Percentiles rank a stretch among this genome's conserved stretches.
These are phyloP conservation scores for Sthenelais limicola DNA, from an alignment of 2,888 invertebrate genomes.

Conservation along the genomic window DNA sequence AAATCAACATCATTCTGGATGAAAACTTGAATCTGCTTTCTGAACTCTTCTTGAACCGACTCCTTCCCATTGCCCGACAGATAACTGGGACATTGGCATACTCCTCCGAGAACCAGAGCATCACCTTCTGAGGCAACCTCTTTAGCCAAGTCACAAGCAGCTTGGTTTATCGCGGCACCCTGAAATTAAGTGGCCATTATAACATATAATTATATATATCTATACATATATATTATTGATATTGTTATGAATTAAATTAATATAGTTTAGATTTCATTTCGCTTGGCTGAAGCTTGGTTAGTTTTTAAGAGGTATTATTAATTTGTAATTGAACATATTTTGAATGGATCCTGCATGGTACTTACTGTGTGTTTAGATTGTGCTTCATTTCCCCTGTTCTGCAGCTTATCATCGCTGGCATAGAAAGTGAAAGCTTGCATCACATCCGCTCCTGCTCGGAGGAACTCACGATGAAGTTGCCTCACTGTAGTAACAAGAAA, in stretches of 20 bases:
- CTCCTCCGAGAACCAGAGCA: constrained; percentile 68
- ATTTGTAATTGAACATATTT: not conserved
- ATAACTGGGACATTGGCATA: constrained; percentile 70
- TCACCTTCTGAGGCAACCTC: constrained; percentile 70
- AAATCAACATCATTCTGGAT: constrained; percentile 69
- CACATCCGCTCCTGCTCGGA: constrained; percentile 71
- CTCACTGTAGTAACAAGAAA: constrained; percentile 56
- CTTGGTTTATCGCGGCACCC: constrained; percentile 68
- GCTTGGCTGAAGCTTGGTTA: not conserved
- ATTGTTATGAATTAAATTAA: not conserved
- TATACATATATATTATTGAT: too few species aligned
- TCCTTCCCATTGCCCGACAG: constrained; percentile 64
- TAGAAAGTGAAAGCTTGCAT: constrained; percentile 73
- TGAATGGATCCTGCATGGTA: not conserved
- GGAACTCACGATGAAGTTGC: constrained; percentile 71
- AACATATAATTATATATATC: not conserved
- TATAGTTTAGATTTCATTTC: not conserved
- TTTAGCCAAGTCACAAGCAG: constrained; percentile 67
- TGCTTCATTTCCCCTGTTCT: constrained; percentile 57
- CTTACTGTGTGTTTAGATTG: constrained; percentile 50
- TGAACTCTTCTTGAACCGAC: constrained; percentile 65
- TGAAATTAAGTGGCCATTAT: constrained; percentile 48
- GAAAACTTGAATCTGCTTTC: constrained; percentile 70
- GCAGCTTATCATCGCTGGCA: constrained; percentile 72
- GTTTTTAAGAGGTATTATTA: too few species aligned